Evolutionary conservation across 2,113 vertebrate species (phyloP), one percentile per base, ranked within the genome.

Genomic region (Lepus americanus): DNA sequence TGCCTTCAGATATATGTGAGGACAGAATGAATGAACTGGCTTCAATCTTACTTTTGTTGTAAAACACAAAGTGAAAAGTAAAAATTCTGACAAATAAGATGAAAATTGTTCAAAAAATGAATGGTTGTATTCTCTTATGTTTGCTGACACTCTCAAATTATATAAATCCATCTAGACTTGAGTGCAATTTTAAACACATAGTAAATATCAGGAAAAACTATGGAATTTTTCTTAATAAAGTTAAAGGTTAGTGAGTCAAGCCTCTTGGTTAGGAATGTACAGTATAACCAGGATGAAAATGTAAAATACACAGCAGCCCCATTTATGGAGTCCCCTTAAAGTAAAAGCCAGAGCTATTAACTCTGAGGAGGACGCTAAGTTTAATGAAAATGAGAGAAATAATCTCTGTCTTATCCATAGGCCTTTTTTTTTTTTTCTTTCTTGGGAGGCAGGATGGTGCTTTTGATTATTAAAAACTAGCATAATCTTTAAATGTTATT

Each of bases 61-160:
- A 81, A 81, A 96, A 77, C 19, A 51, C 6, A 3, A 51, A 69
- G 20, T 63, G 14, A 63, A 85, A 78, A 66, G 29, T 51, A 77
- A 79, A 77, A 44, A 19, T 92, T 90, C 23, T 91, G 59, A 86
- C 5, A 85, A 84, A 90, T 72, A 72, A 22, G 20, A 70, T 89
- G 14, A 63, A 93, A 74, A 51, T 81, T 36, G 77, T 90, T 77
- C 85, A 53, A 96, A 92, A 81, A 51, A 0, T 72, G 51, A 92
- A 80, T 87, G 23, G 89, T 80, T 36, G 29, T 36, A 16, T 16
- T n/a, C 76, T 9, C 13, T 93, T n/a, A 44, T 77, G 1, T 73
- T 76, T 59, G 39, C 31, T 12, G 14, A 55, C 9, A 79, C 10
- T 79, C 19, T 96, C 72, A 92, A 84, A 84, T 90, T 84, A 8